Evolutionary conservation across 2,113 vertebrate genomes (phyloP).

Genomic region (Otocyon megalotis): DNA sequence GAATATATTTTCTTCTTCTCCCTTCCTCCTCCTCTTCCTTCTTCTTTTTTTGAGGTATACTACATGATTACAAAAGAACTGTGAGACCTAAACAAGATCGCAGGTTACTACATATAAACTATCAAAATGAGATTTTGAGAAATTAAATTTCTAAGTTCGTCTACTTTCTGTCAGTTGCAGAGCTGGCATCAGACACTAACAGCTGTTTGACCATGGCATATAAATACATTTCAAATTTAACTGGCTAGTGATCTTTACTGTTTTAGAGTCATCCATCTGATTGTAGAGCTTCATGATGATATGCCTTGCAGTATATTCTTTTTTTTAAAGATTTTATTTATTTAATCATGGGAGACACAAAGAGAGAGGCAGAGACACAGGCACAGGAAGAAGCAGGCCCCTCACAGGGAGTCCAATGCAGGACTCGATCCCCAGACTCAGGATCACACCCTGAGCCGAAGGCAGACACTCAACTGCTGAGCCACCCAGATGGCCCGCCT

Average conservation of each 20-base stretch:
- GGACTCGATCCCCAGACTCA: too few species aligned
- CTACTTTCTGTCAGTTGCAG: not conserved
- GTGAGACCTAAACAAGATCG: not conserved
- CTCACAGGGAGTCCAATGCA: too few species aligned
- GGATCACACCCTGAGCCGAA: too few species aligned
- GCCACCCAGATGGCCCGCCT: not conserved
- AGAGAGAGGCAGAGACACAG: too few species aligned
- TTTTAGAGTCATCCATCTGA: not conserved
- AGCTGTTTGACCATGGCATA: not conserved
- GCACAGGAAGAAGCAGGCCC: too few species aligned
- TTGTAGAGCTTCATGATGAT: not conserved
- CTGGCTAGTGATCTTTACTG: constrained; percentile 13
- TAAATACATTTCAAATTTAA: constrained; percentile 54
- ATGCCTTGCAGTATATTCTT: not conserved
- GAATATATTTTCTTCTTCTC: not conserved
- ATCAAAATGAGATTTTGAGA: not conserved
- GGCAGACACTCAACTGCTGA: too few species aligned
- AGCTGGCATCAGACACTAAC: not conserved
- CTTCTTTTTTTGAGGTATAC: not conserved
- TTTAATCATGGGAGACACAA: too few species aligned
- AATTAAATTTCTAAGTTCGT: constrained; percentile 39
- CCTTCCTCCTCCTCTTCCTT: too few species aligned
- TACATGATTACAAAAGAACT: constrained; percentile 48
- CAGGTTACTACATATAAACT: not conserved
- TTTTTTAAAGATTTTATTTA: too few species aligned